Evolutionary conservation across 1,140 invertebrate genomes (phyloP), one percentile per base, ranked within the genome.

Genomic region (Drosophila navojoa): DNA sequence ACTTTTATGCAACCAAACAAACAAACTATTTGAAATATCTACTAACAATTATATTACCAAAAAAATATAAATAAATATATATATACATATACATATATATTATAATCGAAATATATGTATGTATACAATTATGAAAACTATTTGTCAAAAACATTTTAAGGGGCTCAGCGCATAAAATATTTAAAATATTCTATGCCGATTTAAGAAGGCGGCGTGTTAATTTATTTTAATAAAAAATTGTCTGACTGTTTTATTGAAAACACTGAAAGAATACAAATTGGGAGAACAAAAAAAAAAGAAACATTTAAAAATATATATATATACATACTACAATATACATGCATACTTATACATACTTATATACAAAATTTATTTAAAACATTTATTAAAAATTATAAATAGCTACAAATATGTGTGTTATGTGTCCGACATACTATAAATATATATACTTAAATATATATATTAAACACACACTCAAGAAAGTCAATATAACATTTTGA

Each of bases 101-200:
- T 55, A 61, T 70, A 71, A 50, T 75, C 67, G 44, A 71, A 59
- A 64, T 67, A 77, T 80, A 84, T 67, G 47, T 57, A 66, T 53
- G 47, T 57, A 66, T 53, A 71, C 66, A 67, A 72, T 52, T 54
- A 54, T 49, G 66, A 71, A 72, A 63, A 77, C 47, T 69, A 72
- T 87, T 82, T 87, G 72, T 75, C 70, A 68, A 13, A 13, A 25
- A 32, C 32, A 32, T 32, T 13, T 47, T 19, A 89, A 89, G 80
- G 80, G 84, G 84, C 85, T 84, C 85, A 90, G 80, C 67, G 84
- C 84, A 78, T 77, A 80, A 82, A 60, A 89, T 89, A 89, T 89
- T 89, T 25, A 45, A 84, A 89, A 89, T 90, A 89, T 89, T 75
- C 45, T 71, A 89, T 89, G 84, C 63, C 79, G 45, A 42, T 58